Base-by-base conservation (phyloP, 2,888 invertebrate genomes). In the Girardia tigrina region DNA sequence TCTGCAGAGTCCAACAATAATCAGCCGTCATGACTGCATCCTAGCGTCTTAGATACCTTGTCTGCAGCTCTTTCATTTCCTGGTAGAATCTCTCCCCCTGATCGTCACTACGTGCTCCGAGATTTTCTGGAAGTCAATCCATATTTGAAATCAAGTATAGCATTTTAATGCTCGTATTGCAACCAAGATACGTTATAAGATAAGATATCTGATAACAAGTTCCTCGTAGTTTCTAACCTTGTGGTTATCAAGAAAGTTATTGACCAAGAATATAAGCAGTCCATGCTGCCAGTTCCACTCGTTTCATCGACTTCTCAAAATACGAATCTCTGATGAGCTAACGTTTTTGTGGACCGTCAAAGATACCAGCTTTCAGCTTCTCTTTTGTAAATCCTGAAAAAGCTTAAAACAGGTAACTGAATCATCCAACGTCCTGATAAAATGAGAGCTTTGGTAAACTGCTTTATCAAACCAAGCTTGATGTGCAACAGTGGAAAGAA, bases 371-470 rank as follows among this genome's bases (percentile, higher is more conserved):
- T 72, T 72, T 72, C 72, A 72, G 29, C 28, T 72, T 72, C 27
- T 72, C 72, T 72, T 28, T 72, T 6, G 72, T 72, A 27, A 72
- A 72, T 72, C 72, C 72, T 72, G 72, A 29, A 72, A 72, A 72
- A 72, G 72, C 72, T 6, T 72, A n/a, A 6, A 23, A 72, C 72
- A 72, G 8, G 27, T 72, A 72, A 26, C 28, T 72, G 28, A 72
- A 72, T 27, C 28, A 27, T 6, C 26, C 72, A 72, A 27, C 72
- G 29, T 72, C 72, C 8, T 72, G 26, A 29, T 72, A n/a, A n/a
- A n/a, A n/a, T 29, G 12, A 72, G 72, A 72, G 26, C 72, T 6
- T 12, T 70, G 28, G 72, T 72, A 29, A 72, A 29, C 28, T 27
- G 8, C 72, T 72, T 72, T 8, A 29, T 27, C 72, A 29, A 72